Percentiles rank a stretch among this genome's conserved stretches.
These are phyloP conservation scores for Hyla sarda DNA, from an alignment of 2,113 vertebrate genomes.

Conservation along the genomic window DNA sequence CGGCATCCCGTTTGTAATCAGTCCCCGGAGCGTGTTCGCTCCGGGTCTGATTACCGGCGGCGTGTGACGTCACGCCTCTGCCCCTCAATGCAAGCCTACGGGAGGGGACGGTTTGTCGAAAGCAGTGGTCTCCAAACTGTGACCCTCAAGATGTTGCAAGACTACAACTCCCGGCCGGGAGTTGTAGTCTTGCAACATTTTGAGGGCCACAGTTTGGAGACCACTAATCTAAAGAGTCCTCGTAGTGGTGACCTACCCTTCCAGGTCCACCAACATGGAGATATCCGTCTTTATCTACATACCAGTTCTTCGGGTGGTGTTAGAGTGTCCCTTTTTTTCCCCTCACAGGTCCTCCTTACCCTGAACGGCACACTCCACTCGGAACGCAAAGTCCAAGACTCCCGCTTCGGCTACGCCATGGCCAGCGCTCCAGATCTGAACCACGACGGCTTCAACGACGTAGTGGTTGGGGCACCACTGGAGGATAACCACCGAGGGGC, in stretches of 20 bases:
- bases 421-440: slow-evolving; percentile 84
- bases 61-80: too few relatives aligned
- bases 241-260: neutral
- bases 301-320: neutral
- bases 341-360: slow-evolving; percentile 75
- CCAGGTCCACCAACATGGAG: neutral
- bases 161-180: too few relatives aligned
- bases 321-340: neutral
- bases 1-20: too few relatives aligned
- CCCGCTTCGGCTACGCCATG: slow-evolving; percentile 89
- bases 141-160: too few relatives aligned
- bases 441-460: slow-evolving; percentile 84
- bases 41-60: too few relatives aligned
- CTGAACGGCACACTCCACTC: slow-evolving; percentile 80
- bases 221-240: too few relatives aligned
- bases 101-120: too few relatives aligned
- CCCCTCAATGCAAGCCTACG: too few relatives aligned
- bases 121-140: too few relatives aligned
- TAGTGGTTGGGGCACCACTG: slow-evolving; percentile 87
- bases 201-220: too few relatives aligned
- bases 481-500: slow-evolving; percentile 91
- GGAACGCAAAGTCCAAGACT: slow-evolving; percentile 79
- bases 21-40: too few relatives aligned
- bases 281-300: neutral
- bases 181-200: too few relatives aligned